A percentile compares a stretch with the other conserved stretches of the same genome.
Evolutionary conservation across 1,140 invertebrate species (phyloP).

Genomic region (Pogonognathellus flavescens): DNA sequence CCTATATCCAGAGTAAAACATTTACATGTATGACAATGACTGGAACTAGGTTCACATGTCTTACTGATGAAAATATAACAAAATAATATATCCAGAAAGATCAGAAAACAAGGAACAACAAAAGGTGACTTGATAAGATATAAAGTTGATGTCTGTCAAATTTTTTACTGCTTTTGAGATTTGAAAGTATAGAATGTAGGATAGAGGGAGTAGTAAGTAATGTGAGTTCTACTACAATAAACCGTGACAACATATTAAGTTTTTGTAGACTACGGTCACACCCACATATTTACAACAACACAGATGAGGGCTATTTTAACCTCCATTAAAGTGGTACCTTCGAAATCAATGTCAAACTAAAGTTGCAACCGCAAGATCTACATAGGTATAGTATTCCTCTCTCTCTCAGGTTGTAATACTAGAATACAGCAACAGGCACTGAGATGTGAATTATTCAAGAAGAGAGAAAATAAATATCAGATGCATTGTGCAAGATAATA

Average conservation of each 20-base stretch:
- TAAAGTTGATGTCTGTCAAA: slow-evolving; percentile 15
- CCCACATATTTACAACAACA: slow-evolving; percentile 3
- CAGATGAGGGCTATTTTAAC: not conserved
- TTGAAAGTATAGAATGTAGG: not conserved
- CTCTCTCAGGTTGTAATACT: no score
- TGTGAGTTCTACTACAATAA: slow-evolving; percentile 7
- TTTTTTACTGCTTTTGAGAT: slow-evolving; percentile 18
- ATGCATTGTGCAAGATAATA: not conserved
- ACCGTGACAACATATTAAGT: slow-evolving; percentile 22
- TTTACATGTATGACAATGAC: no score
- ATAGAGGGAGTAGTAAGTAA: not conserved
- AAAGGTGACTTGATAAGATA: slow-evolving; percentile 10
- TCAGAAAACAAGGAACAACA: not conserved
- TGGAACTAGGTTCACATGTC: no score
- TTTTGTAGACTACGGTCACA: slow-evolving; percentile 2
- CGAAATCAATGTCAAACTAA: slow-evolving; percentile 9
- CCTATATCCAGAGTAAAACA: no score
- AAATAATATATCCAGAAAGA: not conserved
- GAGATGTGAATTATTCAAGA: not conserved
- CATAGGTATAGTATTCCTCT: no score
- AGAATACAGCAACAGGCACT: slow-evolving; percentile 2
- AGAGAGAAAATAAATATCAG: not conserved
- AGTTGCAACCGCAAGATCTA: not conserved
- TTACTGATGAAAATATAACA: no score
- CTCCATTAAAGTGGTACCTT: not conserved